These are phyloP conservation scores for Ornithorhynchus anatinus DNA, from an alignment of 2,113 vertebrate genomes.

Conservation along the genomic window DNA sequence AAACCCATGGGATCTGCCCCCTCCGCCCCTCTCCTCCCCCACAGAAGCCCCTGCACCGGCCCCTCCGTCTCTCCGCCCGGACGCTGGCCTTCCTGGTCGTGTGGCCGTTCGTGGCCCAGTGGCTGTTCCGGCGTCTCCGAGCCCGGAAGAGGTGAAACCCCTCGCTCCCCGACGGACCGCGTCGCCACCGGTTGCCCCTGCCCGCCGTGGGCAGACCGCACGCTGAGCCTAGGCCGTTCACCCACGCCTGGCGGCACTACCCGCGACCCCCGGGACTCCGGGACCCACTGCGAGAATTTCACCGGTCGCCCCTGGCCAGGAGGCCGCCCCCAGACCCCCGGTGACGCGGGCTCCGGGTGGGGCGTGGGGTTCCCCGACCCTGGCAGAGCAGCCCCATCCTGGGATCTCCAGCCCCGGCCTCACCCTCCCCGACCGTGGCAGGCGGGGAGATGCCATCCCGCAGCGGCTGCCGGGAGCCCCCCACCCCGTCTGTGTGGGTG, in stretches of 20 bases:
- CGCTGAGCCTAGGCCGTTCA: background rate
- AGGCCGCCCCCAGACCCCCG: background rate
- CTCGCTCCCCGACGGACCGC: no score
- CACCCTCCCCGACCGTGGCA: no score
- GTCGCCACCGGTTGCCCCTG: background rate
- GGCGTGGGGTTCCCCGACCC: background rate
- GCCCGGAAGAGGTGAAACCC: constrained; percentile 72
- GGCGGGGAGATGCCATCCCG: no score
- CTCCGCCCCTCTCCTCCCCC: background rate
- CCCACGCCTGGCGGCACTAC: background rate
- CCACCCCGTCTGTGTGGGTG: no score
- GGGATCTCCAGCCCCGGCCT: no score
- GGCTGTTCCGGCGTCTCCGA: constrained; percentile 76
- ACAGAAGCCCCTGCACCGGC: constrained; percentile 11
- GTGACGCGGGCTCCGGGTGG: background rate
- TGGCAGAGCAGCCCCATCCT: no score
- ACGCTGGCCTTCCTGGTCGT: constrained; percentile 85
- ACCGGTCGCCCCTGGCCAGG: background rate
- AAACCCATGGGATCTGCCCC: no score
- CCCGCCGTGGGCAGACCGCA: background rate
- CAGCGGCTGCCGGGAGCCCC: no score
- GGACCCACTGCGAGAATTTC: background rate
- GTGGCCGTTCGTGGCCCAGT: constrained; percentile 91
- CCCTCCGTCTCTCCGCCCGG: constrained; percentile 56
- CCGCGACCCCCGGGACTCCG: background rate